Percentiles rank a stretch among this genome's conserved stretches.
Evolutionary conservation across 1,140 invertebrate species (phyloP).

Genomic region (Andrena cerasifolii): DNA sequence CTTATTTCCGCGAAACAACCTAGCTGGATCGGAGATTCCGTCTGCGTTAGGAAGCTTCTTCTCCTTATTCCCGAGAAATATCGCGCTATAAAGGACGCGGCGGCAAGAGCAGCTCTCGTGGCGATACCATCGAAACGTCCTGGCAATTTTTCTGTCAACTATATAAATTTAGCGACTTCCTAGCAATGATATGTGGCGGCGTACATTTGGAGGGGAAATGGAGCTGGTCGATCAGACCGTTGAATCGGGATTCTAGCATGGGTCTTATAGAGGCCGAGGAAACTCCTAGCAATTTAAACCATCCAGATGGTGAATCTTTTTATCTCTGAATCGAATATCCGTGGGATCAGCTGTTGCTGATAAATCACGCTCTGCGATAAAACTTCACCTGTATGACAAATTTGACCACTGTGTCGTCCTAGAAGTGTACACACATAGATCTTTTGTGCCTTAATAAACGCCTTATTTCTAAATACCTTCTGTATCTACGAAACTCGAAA

Average conservation of each 20-base stretch:
- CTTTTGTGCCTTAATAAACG: too few relatives aligned
- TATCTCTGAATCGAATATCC: too few relatives aligned
- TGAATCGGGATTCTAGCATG: background rate
- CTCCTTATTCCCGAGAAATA: background rate
- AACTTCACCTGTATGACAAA: too few relatives aligned
- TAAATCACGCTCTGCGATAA: too few relatives aligned
- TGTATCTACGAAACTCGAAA: too few relatives aligned
- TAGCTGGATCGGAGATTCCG: conserved; percentile 21
- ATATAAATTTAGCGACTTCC: background rate
- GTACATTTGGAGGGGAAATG: background rate
- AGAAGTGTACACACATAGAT: too few relatives aligned
- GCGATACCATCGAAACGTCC: background rate
- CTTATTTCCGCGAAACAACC: conserved; percentile 45
- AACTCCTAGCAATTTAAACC: too few relatives aligned
- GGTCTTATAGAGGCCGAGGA: too few relatives aligned
- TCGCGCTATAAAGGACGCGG: background rate
- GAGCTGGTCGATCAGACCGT: background rate
- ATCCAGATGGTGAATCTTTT: too few relatives aligned
- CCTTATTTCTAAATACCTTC: too few relatives aligned
- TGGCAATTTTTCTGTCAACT: background rate
- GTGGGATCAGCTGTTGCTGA: too few relatives aligned
- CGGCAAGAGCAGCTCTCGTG: background rate
- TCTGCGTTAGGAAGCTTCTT: background rate
- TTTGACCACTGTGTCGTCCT: too few relatives aligned
- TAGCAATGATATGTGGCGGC: background rate